Conservation (phyloP, 2,888 invertebrate species). For the Lasioglossum oenotherae region DNA sequence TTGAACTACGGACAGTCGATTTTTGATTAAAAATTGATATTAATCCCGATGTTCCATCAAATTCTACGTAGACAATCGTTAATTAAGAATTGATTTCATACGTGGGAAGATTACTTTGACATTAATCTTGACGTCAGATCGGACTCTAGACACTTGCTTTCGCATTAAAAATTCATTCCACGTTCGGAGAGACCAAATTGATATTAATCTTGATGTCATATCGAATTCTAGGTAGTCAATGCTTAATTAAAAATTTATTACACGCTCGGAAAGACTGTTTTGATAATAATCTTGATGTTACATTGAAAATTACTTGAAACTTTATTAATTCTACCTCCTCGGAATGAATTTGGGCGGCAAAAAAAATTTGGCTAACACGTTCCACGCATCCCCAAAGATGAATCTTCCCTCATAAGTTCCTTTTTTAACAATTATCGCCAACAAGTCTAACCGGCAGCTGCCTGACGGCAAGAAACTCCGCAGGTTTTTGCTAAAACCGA, state of each 20-base stretch:
- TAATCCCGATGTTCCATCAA: no score
- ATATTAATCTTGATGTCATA: not conserved
- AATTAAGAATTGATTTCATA: not conserved
- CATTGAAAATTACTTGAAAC: not conserved
- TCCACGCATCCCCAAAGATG: not conserved
- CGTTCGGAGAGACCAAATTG: not conserved
- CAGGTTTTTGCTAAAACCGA: constrained; percentile 25
- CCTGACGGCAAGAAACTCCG: not conserved
- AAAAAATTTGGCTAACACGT: not conserved
- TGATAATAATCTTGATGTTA: not conserved
- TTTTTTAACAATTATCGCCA: constrained; percentile 6
- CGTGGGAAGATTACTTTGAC: not conserved
- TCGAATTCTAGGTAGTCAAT: not conserved
- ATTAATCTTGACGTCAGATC: not conserved
- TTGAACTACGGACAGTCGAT: no score
- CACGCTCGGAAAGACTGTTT: not conserved
- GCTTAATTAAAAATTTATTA: not conserved
- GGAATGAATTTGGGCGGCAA: no score
- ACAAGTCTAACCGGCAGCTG: constrained; percentile 16
- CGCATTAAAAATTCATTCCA: not conserved
- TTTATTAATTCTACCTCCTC: not conserved
- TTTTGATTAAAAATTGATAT: no score
- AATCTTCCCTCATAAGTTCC: not conserved
- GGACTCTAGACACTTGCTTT: not conserved
- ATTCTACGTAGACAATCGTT: not conserved